Percentiles rank a stretch among this genome's conserved stretches.
phyloP scores from a whole-genome alignment of 2,797 vertebrate genomes.

The Danio choprae region DNA sequence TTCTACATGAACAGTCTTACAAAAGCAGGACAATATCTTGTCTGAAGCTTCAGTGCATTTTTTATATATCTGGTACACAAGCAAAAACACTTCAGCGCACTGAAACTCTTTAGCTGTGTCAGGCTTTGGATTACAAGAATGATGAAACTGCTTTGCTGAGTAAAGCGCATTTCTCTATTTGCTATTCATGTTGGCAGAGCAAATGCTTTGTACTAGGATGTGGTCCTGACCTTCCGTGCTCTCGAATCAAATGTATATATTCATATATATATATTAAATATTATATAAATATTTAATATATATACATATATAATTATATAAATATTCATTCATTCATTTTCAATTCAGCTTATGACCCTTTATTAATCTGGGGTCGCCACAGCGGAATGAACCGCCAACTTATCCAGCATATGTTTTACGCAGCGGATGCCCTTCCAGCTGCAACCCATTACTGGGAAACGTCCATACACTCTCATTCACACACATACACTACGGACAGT shows the following conservation, averaged over 20 bases:
- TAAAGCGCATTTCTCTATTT: slow-evolving; percentile 36
- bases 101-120: slow-evolving; percentile 41
- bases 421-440: no score
- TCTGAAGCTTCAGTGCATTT: slow-evolving; percentile 19
- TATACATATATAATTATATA: no score
- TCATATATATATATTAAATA: neutral
- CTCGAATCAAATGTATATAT: neutral
- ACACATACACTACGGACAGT: no score
- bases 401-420: no score
- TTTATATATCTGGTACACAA: slow-evolving; percentile 10
- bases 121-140: slow-evolving; percentile 30
- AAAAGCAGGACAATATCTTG: slow-evolving; percentile 26
- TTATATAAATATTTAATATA: no score
- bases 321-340: no score
- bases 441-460: no score
- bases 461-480: no score
- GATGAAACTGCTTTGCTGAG: slow-evolving; percentile 50
- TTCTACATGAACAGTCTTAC: neutral
- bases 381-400: no score
- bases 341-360: no score
- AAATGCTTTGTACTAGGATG: slow-evolving; percentile 3
- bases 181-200: slow-evolving; percentile 30
- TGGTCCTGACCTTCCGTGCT: slow-evolving; percentile 17
- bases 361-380: no score
- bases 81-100: neutral